phyloP scores from a whole-genome alignment of 2,113 vertebrate species.

The Chloroceryle aenea region DNA sequence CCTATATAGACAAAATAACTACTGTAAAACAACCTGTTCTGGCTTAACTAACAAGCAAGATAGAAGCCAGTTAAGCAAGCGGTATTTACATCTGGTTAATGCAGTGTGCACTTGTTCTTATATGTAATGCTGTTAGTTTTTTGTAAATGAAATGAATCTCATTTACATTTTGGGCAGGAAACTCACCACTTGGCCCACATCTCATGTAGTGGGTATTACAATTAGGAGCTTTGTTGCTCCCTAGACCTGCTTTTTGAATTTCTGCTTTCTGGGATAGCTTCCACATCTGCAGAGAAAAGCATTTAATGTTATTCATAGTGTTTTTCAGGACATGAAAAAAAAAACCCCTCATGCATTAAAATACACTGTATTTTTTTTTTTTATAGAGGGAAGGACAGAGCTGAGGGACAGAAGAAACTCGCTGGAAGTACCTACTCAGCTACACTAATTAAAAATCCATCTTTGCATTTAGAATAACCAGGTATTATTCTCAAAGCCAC shows the following conservation, averaged over 20 bases:
- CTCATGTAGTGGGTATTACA: slow-evolving; percentile 85
- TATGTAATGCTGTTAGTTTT: slow-evolving; percentile 77
- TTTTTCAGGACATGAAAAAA: slow-evolving; percentile 67
- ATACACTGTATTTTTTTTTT: neutral
- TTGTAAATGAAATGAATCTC: slow-evolving; percentile 80
- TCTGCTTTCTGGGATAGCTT: slow-evolving; percentile 92
- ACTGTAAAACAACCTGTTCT: neutral
- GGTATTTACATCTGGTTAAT: slow-evolving; percentile 79
- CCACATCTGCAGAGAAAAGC: slow-evolving; percentile 99
- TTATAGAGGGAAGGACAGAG: slow-evolving; percentile 13
- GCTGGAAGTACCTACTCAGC: neutral
- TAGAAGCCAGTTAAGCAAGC: slow-evolving; percentile 77
- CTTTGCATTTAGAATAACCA: neutral
- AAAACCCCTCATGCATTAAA: slow-evolving; percentile 30
- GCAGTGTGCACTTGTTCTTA: slow-evolving; percentile 72
- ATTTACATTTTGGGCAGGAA: slow-evolving; percentile 80
- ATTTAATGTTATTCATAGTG: slow-evolving; percentile 85
- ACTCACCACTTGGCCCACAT: slow-evolving; percentile 95
- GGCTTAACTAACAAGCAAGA: slow-evolving; percentile 47
- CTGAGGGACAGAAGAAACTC: slow-evolving; percentile 19
- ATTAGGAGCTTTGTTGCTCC: slow-evolving; percentile 95
- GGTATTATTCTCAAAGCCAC: neutral
- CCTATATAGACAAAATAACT: slow-evolving; percentile 5
- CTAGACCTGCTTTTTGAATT: slow-evolving; percentile 97
- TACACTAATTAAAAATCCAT: neutral